phyloP scores from a whole-genome alignment of 2,888 invertebrate species.

The Tipula confusa region DNA sequence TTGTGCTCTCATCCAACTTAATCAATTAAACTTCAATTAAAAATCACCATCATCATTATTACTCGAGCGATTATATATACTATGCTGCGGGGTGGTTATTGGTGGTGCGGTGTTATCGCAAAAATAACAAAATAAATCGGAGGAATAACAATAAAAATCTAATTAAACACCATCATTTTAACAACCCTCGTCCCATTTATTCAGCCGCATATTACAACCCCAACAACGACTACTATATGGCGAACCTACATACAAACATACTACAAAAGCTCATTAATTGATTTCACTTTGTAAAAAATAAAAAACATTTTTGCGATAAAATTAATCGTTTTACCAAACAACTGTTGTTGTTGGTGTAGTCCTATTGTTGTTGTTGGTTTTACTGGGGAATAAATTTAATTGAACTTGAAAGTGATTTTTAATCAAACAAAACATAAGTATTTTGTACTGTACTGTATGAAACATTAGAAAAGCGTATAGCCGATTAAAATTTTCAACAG shows the following conservation, averaged over 20 bases:
- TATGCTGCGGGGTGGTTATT: not conserved
- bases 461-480: not conserved
- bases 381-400: not conserved
- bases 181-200: not conserved
- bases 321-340: conserved; percentile 6
- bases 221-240: not conserved
- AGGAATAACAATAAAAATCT: conserved; percentile 3
- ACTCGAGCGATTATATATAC: not conserved
- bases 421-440: not conserved
- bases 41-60: conserved; percentile 3
- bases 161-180: conserved; percentile 5
- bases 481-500: not conserved
- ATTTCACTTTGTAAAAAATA: conserved; percentile 13
- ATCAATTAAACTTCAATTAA: conserved; percentile 20
- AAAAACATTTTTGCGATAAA: conserved; percentile 25
- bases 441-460: not conserved
- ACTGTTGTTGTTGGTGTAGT: not conserved
- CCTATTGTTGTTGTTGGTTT: not conserved
- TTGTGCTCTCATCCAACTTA: not conserved
- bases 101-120: not conserved
- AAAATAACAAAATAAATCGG: not conserved
- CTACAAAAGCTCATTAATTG: not conserved
- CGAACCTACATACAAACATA: not conserved
- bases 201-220: not conserved
- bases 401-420: conserved; percentile 14